Evolutionary conservation across 2,113 vertebrate species (phyloP).

Genomic region (Plecturocebus donacophilus): DNA sequence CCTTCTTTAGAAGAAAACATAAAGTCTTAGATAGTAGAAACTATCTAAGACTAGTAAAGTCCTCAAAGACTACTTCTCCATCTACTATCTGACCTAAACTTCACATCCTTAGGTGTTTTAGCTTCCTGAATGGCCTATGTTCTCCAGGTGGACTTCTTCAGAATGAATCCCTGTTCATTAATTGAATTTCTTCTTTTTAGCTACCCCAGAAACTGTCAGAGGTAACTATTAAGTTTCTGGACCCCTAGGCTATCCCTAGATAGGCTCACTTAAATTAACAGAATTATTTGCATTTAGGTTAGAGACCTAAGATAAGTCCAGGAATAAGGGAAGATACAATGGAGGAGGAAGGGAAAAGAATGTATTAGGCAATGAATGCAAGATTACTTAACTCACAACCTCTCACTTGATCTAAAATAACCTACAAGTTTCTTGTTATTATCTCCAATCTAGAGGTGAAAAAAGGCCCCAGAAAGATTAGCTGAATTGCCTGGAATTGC

Average conservation of each 20-base stretch:
- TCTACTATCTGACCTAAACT: not conserved
- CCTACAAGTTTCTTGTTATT: not conserved
- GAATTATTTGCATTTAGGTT: not conserved
- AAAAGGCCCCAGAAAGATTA: not conserved
- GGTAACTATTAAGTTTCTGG: not conserved
- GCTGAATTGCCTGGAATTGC: not conserved
- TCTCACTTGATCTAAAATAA: slow-evolving; percentile 20
- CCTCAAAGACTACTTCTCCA: not conserved
- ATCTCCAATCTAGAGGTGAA: not conserved
- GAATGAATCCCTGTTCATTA: not conserved
- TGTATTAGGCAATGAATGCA: not conserved
- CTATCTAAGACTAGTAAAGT: no score
- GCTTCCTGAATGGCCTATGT: not conserved
- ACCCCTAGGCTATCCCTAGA: not conserved
- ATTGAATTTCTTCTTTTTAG: not conserved
- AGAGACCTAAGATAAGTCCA: not conserved
- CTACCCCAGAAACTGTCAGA: not conserved
- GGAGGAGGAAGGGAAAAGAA: not conserved
- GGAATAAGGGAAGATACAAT: not conserved
- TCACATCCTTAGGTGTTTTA: not conserved
- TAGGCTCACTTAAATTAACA: not conserved
- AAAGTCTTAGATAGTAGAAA: not conserved
- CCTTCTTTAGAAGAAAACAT: not conserved
- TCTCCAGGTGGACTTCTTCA: not conserved
- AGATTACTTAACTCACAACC: not conserved